Evolutionary conservation across 92 coral and sea anemone species (phyloP), one percentile per base, ranked within the genome.

Genomic region (Palythoa heliodiscus): DNA sequence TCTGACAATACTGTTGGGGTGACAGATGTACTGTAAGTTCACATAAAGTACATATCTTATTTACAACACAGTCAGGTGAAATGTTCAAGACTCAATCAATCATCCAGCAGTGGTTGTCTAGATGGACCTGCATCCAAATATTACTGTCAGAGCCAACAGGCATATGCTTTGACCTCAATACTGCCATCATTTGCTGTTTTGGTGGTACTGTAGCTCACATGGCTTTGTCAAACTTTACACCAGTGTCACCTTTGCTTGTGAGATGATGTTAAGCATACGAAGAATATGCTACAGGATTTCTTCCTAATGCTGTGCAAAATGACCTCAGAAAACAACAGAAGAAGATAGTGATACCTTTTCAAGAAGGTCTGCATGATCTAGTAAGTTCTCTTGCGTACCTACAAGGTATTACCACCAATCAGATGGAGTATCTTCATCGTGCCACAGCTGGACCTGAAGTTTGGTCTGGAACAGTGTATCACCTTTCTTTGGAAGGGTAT

Each of bases 101-200:
- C 16, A 73, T 53, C 72, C 22, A 83, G 14, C 40, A 24, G 72
- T 83, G 91, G 95, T 0, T 82, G 60, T 57, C 17, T 15, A 0
- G 95, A 92, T 87, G 95, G 95, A 25, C 88, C 86, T 10, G 85
- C 87, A 12, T 9, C 50, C 12, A 75, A 87, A 3, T 91, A 0
- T 40, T 78, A 66, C 86, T 92, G 13, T 64, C 61, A 14, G 92
- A 90, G 23, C 93, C 93, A 20, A 88, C 91, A 2, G 95, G 91
- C 0, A 19, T 92, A n/a, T 87, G 91, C 48, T 92, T 87, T 90
- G 93, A 87, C 48, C 54, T 50, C 6, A 76, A 71, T 24, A 77
- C 89, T 55, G 93, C 90, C 11, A 92, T 89, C 11, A 37, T 87
- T 80, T 87, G 82, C 39, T 90, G 88, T 82, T 87, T 90, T 90